Evolutionary conservation across 2,113 vertebrate genomes (phyloP).

Genomic region (Etheostoma spectabile): DNA sequence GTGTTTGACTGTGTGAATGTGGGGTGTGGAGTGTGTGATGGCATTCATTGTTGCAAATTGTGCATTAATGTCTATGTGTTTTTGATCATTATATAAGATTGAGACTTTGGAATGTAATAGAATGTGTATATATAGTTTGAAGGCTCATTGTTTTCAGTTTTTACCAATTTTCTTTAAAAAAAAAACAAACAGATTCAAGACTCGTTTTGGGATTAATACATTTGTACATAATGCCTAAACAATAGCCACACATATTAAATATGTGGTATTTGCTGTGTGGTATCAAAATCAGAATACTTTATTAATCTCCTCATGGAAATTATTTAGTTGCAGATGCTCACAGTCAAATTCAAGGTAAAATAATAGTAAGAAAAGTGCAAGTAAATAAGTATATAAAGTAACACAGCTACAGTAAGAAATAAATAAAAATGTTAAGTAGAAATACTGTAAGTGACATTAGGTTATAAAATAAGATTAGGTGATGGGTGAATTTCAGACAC

Average conservation of each 20-base stretch:
- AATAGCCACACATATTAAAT: neutral
- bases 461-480: no score
- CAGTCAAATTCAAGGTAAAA: no score
- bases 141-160: constrained; percentile 57
- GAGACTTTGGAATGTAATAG: constrained; percentile 29
- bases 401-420: no score
- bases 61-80: constrained; percentile 36
- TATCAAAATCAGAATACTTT: no score
- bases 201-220: neutral
- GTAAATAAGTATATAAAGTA: no score
- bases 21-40: constrained; percentile 7
- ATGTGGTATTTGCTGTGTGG: neutral
- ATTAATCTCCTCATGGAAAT: no score
- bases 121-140: constrained; percentile 24
- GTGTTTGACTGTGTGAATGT: constrained; percentile 13
- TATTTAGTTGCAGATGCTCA: no score
- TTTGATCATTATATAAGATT: constrained; percentile 42
- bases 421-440: no score
- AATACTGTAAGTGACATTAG: no score
- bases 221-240: neutral
- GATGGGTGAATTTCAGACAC: neutral
- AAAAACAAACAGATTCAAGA: neutral
- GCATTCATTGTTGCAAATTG: constrained; percentile 24
- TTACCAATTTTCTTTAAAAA: neutral
- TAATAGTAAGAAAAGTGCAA: no score